These are phyloP conservation scores for Rhombomys opimus DNA, from an alignment of 2,113 vertebrate genomes.

Conservation along the genomic window DNA sequence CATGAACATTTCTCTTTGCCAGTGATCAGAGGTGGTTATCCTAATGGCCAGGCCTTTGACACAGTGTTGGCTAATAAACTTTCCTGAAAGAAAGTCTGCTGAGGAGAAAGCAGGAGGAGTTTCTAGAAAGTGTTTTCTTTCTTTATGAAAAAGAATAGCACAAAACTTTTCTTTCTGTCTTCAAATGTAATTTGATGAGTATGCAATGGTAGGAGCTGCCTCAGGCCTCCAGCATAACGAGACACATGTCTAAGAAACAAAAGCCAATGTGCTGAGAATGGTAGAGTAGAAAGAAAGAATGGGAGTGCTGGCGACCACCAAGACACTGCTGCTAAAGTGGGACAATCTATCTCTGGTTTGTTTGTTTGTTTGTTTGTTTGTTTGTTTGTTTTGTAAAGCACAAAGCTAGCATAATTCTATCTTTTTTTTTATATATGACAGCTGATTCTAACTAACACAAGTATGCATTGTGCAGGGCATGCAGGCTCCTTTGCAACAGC, in stretches of 20 bases:
- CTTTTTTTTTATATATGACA: background rate
- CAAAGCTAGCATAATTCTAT: background rate
- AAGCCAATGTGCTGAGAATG: background rate
- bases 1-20: background rate
- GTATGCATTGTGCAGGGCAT: background rate
- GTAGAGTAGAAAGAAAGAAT: background rate
- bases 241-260: background rate
- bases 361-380: background rate
- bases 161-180: background rate
- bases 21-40: background rate
- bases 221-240: background rate
- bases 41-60: background rate
- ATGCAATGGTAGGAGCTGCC: background rate
- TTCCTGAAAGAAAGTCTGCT: background rate
- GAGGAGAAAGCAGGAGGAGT: background rate
- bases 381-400: background rate
- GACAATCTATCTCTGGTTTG: background rate
- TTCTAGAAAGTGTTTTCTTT: slow-evolving; percentile 36
- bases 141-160: background rate
- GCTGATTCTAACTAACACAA: slow-evolving; percentile 1
- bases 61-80: background rate
- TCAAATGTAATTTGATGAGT: background rate
- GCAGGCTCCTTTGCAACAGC: background rate
- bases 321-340: background rate
- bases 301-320: background rate